These are phyloP conservation scores for Sisyra terminalis DNA, from an alignment of 2,888 invertebrate species.

Conservation along the genomic window DNA sequence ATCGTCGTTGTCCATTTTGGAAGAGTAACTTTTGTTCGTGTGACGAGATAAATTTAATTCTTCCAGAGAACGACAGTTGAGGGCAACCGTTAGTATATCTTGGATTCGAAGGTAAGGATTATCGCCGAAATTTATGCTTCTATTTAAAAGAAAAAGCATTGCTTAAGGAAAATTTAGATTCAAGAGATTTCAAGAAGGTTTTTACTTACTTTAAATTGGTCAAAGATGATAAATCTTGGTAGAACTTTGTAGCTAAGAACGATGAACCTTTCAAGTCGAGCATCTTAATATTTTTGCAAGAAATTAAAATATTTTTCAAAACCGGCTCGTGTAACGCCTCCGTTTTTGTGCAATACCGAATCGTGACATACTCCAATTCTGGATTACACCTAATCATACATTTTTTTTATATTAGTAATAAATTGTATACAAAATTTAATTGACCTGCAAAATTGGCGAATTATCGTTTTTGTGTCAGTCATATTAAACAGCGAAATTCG, in stretches of 20 bases:
- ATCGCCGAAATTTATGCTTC: not conserved
- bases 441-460: constrained; percentile 2
- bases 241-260: not conserved
- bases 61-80: not conserved
- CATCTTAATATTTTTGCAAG: not conserved
- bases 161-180: not conserved
- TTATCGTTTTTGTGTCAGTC: not conserved
- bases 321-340: not conserved
- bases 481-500: not conserved
- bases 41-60: not conserved
- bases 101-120: not conserved
- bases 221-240: not conserved
- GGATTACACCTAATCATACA: not conserved
- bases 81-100: not conserved
- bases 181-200: not conserved
- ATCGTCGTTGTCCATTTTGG: not conserved
- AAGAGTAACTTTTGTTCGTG: not conserved
- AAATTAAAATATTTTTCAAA: not conserved
- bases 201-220: not conserved
- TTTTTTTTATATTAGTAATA: too few species aligned
- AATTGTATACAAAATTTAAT: not conserved
- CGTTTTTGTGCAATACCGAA: not conserved
- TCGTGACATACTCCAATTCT: not conserved
- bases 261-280: constrained; percentile 1
- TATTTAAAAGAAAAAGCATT: not conserved